A percentile compares a stretch with the other conserved stretches of the same genome.
These are phyloP conservation scores for Lepidurus arcticus DNA, from an alignment of 1,140 invertebrate species.

Conservation along the genomic window DNA sequence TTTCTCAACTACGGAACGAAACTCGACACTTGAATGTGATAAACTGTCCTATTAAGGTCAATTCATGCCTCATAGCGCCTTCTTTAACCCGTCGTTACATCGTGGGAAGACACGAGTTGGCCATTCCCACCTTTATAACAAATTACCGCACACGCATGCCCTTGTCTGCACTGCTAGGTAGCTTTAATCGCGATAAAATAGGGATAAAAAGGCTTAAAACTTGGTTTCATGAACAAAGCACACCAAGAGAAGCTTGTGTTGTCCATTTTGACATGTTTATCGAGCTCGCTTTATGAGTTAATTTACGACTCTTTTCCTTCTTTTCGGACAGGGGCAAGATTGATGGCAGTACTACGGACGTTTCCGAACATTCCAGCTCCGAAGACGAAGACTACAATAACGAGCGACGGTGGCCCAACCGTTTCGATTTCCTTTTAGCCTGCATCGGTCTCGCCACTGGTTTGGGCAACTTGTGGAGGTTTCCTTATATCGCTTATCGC, in stretches of 20 bases:
- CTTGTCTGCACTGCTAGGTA: background rate
- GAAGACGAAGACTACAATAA: constrained; percentile 23
- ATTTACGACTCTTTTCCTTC: too few relatives aligned
- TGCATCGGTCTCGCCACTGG: constrained; percentile 49
- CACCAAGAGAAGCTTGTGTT: too few relatives aligned
- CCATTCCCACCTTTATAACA: constrained; percentile 8
- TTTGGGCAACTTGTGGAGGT: constrained; percentile 57
- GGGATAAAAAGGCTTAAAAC: too few relatives aligned
- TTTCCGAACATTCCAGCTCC: constrained; percentile 14
- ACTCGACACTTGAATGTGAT: background rate
- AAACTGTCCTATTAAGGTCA: constrained; percentile 19
- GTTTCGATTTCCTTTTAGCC: constrained; percentile 45
- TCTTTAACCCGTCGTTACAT: background rate
- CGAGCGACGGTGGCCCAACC: constrained; percentile 36
- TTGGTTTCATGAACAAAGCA: too few relatives aligned
- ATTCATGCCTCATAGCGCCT: background rate
- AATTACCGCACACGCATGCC: background rate
- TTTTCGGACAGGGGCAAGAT: constrained; percentile 11
- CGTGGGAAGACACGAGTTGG: background rate
- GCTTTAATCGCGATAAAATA: too few relatives aligned
- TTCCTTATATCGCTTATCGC: constrained; percentile 55
- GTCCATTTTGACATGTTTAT: too few relatives aligned
- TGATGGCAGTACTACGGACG: constrained; percentile 13
- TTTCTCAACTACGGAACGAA: background rate
- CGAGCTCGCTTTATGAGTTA: too few relatives aligned